phyloP scores from a whole-genome alignment of 92 coral and sea anemone genomes.

The Porites divaricata region DNA sequence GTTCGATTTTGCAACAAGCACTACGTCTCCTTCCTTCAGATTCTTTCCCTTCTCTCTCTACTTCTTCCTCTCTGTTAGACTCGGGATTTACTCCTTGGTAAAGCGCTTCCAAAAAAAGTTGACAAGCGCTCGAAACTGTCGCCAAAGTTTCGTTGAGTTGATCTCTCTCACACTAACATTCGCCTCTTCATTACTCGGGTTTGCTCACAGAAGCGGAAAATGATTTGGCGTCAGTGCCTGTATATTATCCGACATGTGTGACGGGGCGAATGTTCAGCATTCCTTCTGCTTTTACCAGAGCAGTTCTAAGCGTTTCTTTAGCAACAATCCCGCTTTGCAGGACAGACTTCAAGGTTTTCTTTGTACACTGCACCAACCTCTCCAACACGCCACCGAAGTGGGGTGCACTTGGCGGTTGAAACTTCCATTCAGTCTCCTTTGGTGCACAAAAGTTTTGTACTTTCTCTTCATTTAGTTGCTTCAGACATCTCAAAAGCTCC shows the following conservation, averaged over 20 bases:
- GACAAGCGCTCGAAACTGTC: conserved; percentile 22
- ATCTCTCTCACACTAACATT: conserved; percentile 32
- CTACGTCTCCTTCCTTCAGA: conserved; percentile 30
- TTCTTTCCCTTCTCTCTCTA: conserved; percentile 8
- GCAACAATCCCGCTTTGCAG: conserved; percentile 6
- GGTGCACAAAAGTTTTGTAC: conserved; percentile 4
- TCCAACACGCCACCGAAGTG: no score
- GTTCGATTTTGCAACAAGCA: conserved; percentile 22
- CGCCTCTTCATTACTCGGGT: neutral
- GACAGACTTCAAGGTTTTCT: no score
- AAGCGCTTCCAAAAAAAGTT: conserved; percentile 10
- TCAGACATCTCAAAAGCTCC: neutral
- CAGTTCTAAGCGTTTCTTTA: neutral
- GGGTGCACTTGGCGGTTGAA: conserved; percentile 3
- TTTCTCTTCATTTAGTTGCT: no score
- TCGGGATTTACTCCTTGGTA: neutral
- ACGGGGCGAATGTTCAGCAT: conserved; percentile 26
- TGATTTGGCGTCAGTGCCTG: conserved; percentile 37
- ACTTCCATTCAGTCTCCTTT: conserved; percentile 5
- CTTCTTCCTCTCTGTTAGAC: neutral
- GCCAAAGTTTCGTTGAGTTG: conserved; percentile 31
- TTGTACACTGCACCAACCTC: no score
- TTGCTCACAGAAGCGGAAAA: neutral
- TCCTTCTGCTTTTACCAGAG: conserved; percentile 32
- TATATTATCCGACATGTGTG: conserved; percentile 18